Base-by-base conservation (phyloP, 2,113 vertebrate species). In the Lophotis ruficrista region DNA sequence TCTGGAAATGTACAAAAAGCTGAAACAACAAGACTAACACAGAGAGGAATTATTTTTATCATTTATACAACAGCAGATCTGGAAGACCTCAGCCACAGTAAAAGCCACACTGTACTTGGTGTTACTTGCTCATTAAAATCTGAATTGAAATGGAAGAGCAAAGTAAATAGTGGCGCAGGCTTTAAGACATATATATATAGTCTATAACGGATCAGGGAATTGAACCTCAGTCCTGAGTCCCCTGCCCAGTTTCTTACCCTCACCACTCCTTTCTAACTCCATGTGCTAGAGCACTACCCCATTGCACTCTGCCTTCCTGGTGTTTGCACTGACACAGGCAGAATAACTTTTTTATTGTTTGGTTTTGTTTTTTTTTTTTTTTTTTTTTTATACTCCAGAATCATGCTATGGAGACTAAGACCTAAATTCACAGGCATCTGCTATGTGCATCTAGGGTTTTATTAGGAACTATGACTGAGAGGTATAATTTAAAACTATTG, bases 141-240 rank as follows among this genome's bases (percentile, higher is more conserved):
- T 23, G 8, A 87, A 66, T 21, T 70, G 68, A 73, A 65, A 86
- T 83, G 31, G 56, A 75, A 30, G 15, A 76, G 24, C 37, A 77
- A 78, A 53, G 9, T 64, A 83, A 90, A 71, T 4, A 12, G 16
- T 30, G 22, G 25, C 17, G 56, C 9, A 83, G 43, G 12, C 14
- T 90, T 76, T 90, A 80, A 51, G 47, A 41, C 8, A 68, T 6
- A 28, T 0, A 0, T 10, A 28, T 0, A 0, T 10, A 28, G 17
- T 11, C 61, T 76, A 0, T 21, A 71, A 33, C 0, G 2, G 41
- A 77, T 27, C 19, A 62, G 27, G 28, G 68, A 86, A 75, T 2
- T n/a, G 50, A 91, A 62, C 66, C 27, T 62, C 3, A 5, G 19
- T 7, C 53, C 78, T 0, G 0, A 57, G 25, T 12, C 7, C 38